Conservation (phyloP, 2,797 vertebrate genomes). For the Eurystomus glaucurus region DNA sequence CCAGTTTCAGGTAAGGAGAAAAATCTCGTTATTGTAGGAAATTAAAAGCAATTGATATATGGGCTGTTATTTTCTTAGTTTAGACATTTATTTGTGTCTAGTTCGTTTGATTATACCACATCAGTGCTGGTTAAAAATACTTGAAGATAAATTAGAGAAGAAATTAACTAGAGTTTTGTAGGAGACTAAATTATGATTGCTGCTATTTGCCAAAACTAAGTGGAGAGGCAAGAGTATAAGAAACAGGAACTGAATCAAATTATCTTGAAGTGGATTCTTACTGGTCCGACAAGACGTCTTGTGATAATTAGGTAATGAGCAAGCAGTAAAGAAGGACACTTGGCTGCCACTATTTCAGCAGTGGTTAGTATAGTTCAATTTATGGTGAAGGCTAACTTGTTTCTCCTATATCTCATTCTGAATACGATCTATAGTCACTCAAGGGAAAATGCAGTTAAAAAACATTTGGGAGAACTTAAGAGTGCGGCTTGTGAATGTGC, state of each 20-base stretch:
- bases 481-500: background rate
- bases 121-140: background rate
- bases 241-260: background rate
- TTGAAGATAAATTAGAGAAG: background rate
- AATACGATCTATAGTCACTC: background rate
- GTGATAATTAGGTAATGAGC: background rate
- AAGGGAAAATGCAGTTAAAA: background rate
- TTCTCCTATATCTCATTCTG: background rate
- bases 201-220: background rate
- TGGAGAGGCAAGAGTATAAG: background rate
- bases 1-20: background rate
- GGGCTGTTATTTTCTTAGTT: background rate
- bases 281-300: background rate
- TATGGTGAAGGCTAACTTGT: background rate
- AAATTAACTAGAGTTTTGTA: background rate
- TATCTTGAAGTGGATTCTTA: background rate
- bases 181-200: background rate
- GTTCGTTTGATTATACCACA: background rate
- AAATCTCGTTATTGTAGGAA: background rate
- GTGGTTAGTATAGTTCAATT: background rate
- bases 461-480: background rate
- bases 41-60: background rate
- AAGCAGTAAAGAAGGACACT: background rate
- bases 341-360: fast-evolving
- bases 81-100: background rate